Percentiles rank a stretch among this genome's conserved stretches.
Evolutionary conservation across 2,797 vertebrate genomes (phyloP).

Genomic region (Myioborus melanocephalus): DNA sequence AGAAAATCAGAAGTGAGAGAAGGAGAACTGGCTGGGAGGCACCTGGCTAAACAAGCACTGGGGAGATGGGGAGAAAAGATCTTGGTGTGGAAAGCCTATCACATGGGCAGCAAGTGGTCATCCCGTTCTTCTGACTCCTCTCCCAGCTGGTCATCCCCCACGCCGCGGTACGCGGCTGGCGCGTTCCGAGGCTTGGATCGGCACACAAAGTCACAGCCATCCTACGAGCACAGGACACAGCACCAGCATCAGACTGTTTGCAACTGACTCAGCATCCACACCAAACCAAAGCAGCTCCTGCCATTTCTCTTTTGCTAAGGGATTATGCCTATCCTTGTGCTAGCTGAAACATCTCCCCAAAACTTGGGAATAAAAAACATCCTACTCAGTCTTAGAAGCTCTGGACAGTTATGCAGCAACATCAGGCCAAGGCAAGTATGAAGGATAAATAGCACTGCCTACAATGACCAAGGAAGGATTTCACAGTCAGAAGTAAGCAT

Average conservation of each 20-base stretch:
- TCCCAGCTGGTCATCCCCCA: conserved; percentile 83
- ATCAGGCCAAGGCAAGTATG: neutral
- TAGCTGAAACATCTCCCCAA: neutral
- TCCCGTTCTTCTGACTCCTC: conserved; percentile 94
- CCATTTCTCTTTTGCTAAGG: neutral
- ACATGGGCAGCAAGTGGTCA: conserved; percentile 97
- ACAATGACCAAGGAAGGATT: neutral
- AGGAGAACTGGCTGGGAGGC: conserved; percentile 44
- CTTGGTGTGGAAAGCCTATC: conserved; percentile 66
- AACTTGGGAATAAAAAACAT: neutral
- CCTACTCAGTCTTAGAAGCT: neutral
- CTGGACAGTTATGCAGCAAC: neutral
- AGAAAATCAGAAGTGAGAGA: conserved; percentile 57
- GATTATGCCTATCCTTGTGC: neutral
- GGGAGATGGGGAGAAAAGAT: neutral
- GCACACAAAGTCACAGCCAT: conserved; percentile 96
- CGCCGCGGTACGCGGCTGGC: conserved; percentile 84
- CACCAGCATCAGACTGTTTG: neutral
- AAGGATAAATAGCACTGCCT: neutral
- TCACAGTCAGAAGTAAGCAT: neutral
- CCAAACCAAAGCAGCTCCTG: neutral
- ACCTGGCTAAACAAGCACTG: conserved; percentile 25
- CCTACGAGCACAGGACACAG: conserved; percentile 75
- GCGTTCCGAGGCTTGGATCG: conserved; percentile 83
- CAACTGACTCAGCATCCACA: neutral